Evolutionary conservation across 2,888 invertebrate species (phyloP), one percentile per base, ranked within the genome.

Genomic region (Helleia helle): DNA sequence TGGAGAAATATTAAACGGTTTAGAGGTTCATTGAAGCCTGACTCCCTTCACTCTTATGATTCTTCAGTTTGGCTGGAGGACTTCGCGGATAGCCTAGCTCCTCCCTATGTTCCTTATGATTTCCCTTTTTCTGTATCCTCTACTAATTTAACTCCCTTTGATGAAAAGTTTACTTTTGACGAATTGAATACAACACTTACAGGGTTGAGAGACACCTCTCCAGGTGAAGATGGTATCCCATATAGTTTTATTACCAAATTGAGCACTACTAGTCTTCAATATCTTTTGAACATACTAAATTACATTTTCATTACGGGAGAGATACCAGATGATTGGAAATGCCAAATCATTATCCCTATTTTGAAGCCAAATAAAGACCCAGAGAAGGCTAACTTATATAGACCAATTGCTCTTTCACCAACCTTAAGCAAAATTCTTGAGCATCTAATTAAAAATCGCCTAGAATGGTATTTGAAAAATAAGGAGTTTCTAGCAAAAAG

Each of bases 1-100:
- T 15, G 15, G 15, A 15, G 15, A 15, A 15, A 15, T 15, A 15
- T 15, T 2, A 15, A 15, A 15, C 15, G 15, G 2, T 15, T 15
- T 3, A 15, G 15, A 3, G 2, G 15, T 15, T 15, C 15, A 2
- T 15, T 15, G 15, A 15, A 3, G 3, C 2, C 3, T 15, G 15
- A 15, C 2, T 2, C 15, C 12, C 3, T 12, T 3, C 3, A 34
- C 5, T 18, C 18, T 2, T 18, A 34, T n/a, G 6, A 8, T 3
- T 15, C 11, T 4, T 2, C 7, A 17, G 9, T 9, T 11, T 34
- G 34, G 37, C 27, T 26, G 14, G 15, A 27, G 3, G 15, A 26
- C 11, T 37, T 37, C 13, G 28, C 29, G 17, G 17, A 27, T 18
- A 29, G 38, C 17, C 8, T 29, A 12, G 22, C 34, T n/a, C n/a